Base-by-base conservation (phyloP, 2,113 vertebrate species). In the Tychaedon coryphoeus region DNA sequence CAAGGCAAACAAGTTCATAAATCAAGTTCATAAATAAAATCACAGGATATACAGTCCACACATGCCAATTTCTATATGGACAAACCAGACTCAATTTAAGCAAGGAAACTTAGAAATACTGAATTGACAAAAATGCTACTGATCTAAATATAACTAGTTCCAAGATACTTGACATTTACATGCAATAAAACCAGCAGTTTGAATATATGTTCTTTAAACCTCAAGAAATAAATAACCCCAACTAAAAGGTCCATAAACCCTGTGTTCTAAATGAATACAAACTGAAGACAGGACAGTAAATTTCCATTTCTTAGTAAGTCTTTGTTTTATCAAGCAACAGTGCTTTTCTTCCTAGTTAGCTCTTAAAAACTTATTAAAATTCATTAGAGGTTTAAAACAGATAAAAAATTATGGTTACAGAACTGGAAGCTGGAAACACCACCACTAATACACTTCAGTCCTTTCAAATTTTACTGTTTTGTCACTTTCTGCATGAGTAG, bases 191-290 rank as follows among this genome's bases (percentile, higher is more conserved):
- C 7, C 62, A 71, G 42, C 18, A 88, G 29, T 43, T 85, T 5
- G 6, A 86, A 33, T 75, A 33, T 14, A 66, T 53, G 56, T 47
- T 93, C 71, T 60, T 91, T 60, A 86, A 72, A 65, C 9, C 29
- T 29, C 64, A 22, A 90, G 26, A 86, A 91, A 90, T 50, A 94
- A 94, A 86, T 47, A 74, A 83, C 10, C 29, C 38, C 15, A 83
- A n/a, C 47, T 74, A 73, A 94, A 71, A 95, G 67, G 56, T 48
- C 85, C 69, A 90, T 86, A 92, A 95, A 96, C 77, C 19, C 56
- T 20, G 4, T 33, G 40, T n/a, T 86, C 61, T 88, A 71, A 88
- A 90, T 45, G 5, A 96, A 86, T 29, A 74, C 67, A 77, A 96
- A 80, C 38, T 36, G 58, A 86, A 93, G 78, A 74, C n/a, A 83